These are phyloP conservation scores for Piaya cayana DNA, from an alignment of 2,113 vertebrate species.

Conservation along the genomic window DNA sequence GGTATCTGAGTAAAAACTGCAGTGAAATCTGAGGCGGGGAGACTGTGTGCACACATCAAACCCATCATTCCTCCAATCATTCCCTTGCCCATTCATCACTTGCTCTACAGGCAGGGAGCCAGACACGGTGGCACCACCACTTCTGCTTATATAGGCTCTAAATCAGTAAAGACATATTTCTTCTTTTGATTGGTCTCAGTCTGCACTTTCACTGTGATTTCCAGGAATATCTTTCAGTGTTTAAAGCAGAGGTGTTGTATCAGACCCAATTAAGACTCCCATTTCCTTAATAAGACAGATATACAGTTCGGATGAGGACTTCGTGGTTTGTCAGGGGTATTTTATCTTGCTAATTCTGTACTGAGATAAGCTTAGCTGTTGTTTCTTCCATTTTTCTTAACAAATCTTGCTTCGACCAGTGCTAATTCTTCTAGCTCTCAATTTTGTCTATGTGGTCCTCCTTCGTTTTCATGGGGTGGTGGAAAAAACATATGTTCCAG, in stretches of 20 bases:
- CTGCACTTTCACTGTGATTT: constrained; percentile 2
- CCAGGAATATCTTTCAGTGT: constrained; percentile 60
- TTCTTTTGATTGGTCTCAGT: constrained; percentile 39
- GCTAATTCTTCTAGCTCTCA: not conserved
- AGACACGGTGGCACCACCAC: constrained; percentile 74
- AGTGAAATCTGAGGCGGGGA: constrained; percentile 57
- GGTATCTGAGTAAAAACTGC: constrained; percentile 25
- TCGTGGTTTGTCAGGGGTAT: not conserved
- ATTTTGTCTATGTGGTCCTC: not conserved
- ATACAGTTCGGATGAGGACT: not conserved
- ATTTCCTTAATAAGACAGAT: constrained; percentile 55
- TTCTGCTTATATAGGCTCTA: constrained; percentile 69
- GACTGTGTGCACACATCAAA: constrained; percentile 54
- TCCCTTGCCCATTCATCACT: constrained; percentile 64
- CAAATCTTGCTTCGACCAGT: not conserved
- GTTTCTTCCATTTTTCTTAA: not conserved
- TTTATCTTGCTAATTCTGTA: not conserved
- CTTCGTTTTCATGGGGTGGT: not conserved
- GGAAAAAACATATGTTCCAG: not conserved
- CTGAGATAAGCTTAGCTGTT: not conserved
- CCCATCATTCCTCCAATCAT: constrained; percentile 46
- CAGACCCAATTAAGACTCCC: constrained; percentile 23
- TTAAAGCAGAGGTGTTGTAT: constrained; percentile 54
- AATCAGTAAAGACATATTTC: constrained; percentile 59
- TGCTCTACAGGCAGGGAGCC: constrained; percentile 64